Conservation (phyloP, 2,888 invertebrate genomes). For the Bellardia bayeri region DNA sequence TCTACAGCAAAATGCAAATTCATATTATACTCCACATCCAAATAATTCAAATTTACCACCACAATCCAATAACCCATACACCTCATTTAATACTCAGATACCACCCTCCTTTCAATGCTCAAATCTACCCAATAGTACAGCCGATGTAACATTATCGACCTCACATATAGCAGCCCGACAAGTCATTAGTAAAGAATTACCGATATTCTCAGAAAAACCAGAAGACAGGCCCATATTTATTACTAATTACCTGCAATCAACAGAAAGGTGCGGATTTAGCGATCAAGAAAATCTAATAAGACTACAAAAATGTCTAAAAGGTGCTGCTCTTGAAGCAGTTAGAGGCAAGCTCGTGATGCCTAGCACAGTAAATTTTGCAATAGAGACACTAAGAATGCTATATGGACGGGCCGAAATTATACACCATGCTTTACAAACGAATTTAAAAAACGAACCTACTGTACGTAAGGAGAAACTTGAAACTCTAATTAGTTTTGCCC, state of each 20-base stretch:
- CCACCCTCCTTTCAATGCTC: no score
- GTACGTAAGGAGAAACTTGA: constrained; percentile 55
- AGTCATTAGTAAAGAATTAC: constrained; percentile 33
- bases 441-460: constrained; percentile 33
- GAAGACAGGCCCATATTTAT: constrained; percentile 53
- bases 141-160: not conserved
- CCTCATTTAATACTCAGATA: no score
- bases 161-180: no score
- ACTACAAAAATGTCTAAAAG: no score
- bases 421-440: not conserved
- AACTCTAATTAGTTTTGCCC: constrained; percentile 36
- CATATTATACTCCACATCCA: no score
- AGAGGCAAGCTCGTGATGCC: constrained; percentile 55
- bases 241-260: constrained; percentile 52
- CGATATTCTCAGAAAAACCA: constrained; percentile 31
- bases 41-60: no score
- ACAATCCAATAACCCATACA: no score
- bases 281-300: constrained; percentile 17
- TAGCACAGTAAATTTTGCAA: constrained; percentile 36
- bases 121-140: not conserved
- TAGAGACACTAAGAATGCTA: no score
- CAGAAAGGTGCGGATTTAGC: constrained; percentile 34
- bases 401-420: no score
- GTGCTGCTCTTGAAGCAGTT: no score
- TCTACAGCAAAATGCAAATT: no score